A percentile compares a stretch with the other conserved stretches of the same genome.
phyloP scores from a whole-genome alignment of 1,140 invertebrate species.

The Paramacrobiotus metropolitanus region DNA sequence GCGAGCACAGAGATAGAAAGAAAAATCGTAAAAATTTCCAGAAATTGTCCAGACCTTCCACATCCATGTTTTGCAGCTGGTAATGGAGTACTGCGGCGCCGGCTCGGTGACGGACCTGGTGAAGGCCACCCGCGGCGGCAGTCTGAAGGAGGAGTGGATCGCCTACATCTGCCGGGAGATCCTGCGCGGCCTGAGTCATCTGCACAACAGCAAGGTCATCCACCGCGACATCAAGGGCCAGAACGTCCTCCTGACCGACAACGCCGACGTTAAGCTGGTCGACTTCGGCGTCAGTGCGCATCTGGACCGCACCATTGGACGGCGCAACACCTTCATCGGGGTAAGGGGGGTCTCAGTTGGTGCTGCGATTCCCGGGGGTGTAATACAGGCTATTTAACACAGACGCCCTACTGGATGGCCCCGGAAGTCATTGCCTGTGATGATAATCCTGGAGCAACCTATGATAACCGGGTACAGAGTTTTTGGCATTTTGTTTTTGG shows the following conservation, averaged over 20 bases:
- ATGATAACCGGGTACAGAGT: conserved; percentile 73
- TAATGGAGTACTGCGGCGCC: conserved; percentile 99
- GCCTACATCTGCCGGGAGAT: conserved; percentile 97
- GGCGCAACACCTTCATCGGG: conserved; percentile 96
- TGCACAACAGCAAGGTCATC: conserved; percentile 96
- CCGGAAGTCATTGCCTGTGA: conserved; percentile 95
- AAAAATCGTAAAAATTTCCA: background rate
- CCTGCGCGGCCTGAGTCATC: conserved; percentile 73
- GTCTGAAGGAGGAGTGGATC: conserved; percentile 98
- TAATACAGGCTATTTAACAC: conserved; percentile 1
- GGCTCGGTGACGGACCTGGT: conserved; percentile 96
- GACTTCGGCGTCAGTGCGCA: conserved; percentile 99
- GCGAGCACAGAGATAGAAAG: too few relatives aligned
- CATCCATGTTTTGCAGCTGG: conserved; percentile 32
- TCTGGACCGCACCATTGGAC: conserved; percentile 89
- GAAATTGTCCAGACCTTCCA: background rate
- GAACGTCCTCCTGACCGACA: conserved; percentile 95
- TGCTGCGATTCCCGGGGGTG: background rate
- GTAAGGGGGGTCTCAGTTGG: conserved; percentile 25
- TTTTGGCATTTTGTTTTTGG: too few relatives aligned
- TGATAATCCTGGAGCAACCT: conserved; percentile 97
- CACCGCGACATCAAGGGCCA: conserved; percentile 99
- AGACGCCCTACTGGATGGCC: conserved; percentile 55
- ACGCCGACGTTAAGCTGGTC: conserved; percentile 96
- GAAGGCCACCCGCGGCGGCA: conserved; percentile 89